These are phyloP conservation scores for Engraulis encrasicolus DNA, from an alignment of 2,113 vertebrate genomes.

Conservation along the genomic window DNA sequence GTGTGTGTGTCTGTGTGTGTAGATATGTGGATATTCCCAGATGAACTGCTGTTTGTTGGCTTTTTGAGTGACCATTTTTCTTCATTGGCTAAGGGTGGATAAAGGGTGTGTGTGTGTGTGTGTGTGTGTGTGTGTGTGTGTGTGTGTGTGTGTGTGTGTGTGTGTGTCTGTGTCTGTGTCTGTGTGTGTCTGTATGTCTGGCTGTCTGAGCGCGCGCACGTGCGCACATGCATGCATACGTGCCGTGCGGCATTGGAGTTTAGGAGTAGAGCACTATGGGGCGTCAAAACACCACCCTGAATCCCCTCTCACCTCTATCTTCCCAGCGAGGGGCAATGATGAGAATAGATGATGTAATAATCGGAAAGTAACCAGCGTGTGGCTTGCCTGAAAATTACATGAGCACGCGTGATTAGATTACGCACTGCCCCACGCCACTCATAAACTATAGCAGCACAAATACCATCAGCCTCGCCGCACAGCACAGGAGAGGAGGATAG, in stretches of 20 bases:
- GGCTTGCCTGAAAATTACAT: constrained; percentile 32
- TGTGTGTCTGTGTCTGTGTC: neutral
- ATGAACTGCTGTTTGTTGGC: constrained; percentile 31
- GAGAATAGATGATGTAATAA: constrained; percentile 49
- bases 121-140: neutral
- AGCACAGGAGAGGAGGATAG: too few species aligned
- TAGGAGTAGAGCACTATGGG: too few species aligned
- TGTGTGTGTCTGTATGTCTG: too few species aligned
- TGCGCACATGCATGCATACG: too few species aligned
- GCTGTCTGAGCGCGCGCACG: too few species aligned
- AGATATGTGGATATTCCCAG: neutral
- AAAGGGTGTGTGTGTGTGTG: constrained; percentile 28
- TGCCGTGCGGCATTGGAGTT: too few species aligned
- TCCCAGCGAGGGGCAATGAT: constrained; percentile 36
- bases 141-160: constrained; percentile 31
- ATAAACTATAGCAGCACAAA: neutral
- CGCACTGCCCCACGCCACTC: neutral
- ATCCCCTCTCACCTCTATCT: constrained; percentile 23
- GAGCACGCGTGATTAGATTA: constrained; percentile 25
- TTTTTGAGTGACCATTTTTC: constrained; percentile 37
- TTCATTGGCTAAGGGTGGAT: constrained; percentile 60
- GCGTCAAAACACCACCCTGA: neutral
- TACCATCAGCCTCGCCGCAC: neutral
- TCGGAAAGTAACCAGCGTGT: constrained; percentile 34
- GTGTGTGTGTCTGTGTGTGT: neutral